Conservation (phyloP, 30 jellyfish, hydroid and myxozoan species). For the Turritopsis rubra region DNA sequence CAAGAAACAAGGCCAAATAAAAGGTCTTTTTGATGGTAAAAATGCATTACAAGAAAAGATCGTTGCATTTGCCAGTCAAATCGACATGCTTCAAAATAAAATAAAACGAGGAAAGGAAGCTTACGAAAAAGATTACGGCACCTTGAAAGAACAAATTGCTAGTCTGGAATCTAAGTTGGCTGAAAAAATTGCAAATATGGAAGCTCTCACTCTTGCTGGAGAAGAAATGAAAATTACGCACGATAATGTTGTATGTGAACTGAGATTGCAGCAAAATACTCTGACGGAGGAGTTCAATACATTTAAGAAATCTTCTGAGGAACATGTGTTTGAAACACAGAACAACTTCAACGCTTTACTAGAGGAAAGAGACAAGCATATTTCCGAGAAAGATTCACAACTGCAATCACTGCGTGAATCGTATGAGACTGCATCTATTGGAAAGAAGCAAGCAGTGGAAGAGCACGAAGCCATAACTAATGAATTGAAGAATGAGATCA, state of each 20-base stretch:
- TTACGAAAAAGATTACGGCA: background rate
- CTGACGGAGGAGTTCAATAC: background rate
- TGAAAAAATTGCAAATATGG: background rate
- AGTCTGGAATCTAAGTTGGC: background rate
- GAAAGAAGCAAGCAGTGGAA: background rate
- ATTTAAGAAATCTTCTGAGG: background rate
- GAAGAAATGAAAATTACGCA: background rate
- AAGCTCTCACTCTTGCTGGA: background rate
- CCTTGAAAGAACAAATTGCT: constrained; percentile 2
- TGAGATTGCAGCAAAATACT: background rate
- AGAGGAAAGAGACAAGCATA: background rate
- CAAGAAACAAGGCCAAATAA: constrained; percentile 11
- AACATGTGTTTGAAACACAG: background rate
- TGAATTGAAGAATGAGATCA: background rate
- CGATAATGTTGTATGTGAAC: background rate
- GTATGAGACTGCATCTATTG: background rate
- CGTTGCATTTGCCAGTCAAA: background rate
- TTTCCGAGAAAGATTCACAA: background rate
- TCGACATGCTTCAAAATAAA: background rate
- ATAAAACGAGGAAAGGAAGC: background rate
- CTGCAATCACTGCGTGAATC: background rate
- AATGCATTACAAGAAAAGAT: background rate
- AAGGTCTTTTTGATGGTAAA: constrained; percentile 12
- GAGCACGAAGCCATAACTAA: background rate
- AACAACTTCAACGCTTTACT: background rate